Percentiles rank a stretch among this genome's conserved stretches.
Evolutionary conservation across 2,888 invertebrate genomes (phyloP).

Genomic region (Baccha elongata): DNA sequence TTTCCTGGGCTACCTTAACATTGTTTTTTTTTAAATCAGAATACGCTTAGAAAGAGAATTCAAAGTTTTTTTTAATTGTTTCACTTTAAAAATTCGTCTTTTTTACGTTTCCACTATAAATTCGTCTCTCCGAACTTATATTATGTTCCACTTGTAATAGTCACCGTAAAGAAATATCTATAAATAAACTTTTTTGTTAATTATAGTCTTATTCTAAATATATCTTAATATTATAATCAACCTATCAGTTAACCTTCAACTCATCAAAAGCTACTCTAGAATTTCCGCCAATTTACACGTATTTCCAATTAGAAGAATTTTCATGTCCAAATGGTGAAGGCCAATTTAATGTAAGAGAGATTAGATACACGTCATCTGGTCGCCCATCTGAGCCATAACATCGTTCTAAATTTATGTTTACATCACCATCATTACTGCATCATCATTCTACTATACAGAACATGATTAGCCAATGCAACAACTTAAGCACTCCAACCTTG

Average conservation of each 20-base stretch:
- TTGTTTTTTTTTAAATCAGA: too few species aligned
- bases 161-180: too few species aligned
- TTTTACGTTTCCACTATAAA: too few species aligned
- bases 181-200: too few species aligned
- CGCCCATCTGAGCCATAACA: conserved; percentile 10
- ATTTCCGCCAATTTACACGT: conserved; percentile 16
- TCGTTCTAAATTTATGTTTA: conserved; percentile 62
- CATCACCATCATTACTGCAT: conserved; percentile 57
- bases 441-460: conserved; percentile 35
- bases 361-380: conserved; percentile 1
- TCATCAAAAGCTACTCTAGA: not conserved
- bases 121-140: too few species aligned
- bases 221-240: too few species aligned
- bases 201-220: too few species aligned
- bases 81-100: too few species aligned
- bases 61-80: too few species aligned
- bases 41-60: too few species aligned
- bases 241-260: not conserved
- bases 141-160: too few species aligned
- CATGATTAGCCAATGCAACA: conserved; percentile 50
- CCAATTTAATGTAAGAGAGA: conserved; percentile 23
- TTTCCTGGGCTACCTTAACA: too few species aligned
- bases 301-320: conserved; percentile 54
- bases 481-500: conserved; percentile 29
- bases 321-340: conserved; percentile 17